Evolutionary conservation across 2,888 invertebrate genomes (phyloP), one percentile per base, ranked within the genome.

Genomic region (Stenolophus ochropezus): DNA sequence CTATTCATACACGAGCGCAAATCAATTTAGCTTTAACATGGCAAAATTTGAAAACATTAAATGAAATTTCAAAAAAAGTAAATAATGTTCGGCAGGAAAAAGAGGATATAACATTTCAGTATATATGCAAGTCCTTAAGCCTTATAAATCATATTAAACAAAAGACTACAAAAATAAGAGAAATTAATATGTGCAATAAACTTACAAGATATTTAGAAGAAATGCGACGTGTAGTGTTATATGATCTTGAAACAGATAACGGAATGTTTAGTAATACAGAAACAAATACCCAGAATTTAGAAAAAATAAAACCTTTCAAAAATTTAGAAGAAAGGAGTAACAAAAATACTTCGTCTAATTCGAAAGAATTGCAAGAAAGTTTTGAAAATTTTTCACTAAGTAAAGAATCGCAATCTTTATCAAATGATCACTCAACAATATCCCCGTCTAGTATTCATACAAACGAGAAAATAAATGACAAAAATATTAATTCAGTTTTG

Each of bases 121-220:
- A 23, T 61, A 5, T 61, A n/a, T 5, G 4, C 14, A 25, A 61
- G n/a, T 61, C 61, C n/a, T 4, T 61, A 23, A 14, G 8, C 4
- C n/a, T 14, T 11, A 4, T 61, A 61, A 61, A 61, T 21, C 4
- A 25, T 3, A 11, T 61, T 23, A 61, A 21, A 25, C 5, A 3
- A 25, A 14, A 0, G 1, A 61, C 61, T 14, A 61, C 0, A 4
- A 6, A 25, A 25, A 1, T 14, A 23, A 61, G 14, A 14, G 61
- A 61, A 61, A 61, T 61, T n/a, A 3, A 5, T 8, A 21, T 23
- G n/a, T 73, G 73, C 18, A n/a, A 73, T 4, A 75, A 75, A 53
- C 25, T 51, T n/a, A 49, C 21, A 20, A 20, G 16, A 3, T 23
- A 21, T 23, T 47, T 73, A 21, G n/a, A 49, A 47, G 1, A 21